Percentiles rank a stretch among this genome's conserved stretches.
Evolutionary conservation across 1,140 invertebrate species (phyloP).

Genomic region (Nasonia longicornis): DNA sequence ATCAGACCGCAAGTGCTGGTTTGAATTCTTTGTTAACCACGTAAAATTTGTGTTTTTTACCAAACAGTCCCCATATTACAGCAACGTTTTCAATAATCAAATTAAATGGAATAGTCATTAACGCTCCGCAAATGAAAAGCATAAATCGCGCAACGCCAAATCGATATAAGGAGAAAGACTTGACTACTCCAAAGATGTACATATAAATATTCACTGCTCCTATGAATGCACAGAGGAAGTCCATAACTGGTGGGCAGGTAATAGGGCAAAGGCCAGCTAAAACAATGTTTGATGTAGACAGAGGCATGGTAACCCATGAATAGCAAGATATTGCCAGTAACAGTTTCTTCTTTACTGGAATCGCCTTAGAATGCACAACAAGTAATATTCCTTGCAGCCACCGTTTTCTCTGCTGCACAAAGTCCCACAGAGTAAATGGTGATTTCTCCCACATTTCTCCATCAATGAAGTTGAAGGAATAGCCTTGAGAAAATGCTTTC

Average conservation of each 20-base stretch:
- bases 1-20: constrained; percentile 70
- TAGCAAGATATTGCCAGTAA: constrained; percentile 92
- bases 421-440: constrained; percentile 94
- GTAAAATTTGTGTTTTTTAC: constrained; percentile 95
- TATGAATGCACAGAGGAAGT: constrained; percentile 89
- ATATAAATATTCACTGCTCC: constrained; percentile 94
- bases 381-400: constrained; percentile 97
- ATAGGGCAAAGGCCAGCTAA: constrained; percentile 88
- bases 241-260: constrained; percentile 84
- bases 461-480: constrained; percentile 92
- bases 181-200: constrained; percentile 95
- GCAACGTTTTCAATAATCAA: constrained; percentile 94
- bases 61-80: constrained; percentile 91
- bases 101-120: constrained; percentile 91
- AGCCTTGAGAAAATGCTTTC: constrained; percentile 88
- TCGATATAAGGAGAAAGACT: constrained; percentile 91
- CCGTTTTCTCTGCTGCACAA: constrained; percentile 94
- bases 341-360: constrained; percentile 86
- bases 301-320: constrained; percentile 94
- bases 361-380: constrained; percentile 90
- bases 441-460: constrained; percentile 99
- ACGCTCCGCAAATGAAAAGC: constrained; percentile 85
- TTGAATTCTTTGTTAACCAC: constrained; percentile 89
- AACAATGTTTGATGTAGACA: constrained; percentile 90
- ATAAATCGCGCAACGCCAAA: constrained; percentile 85